These are phyloP conservation scores for Subacronicta megacephala DNA, from an alignment of 2,888 invertebrate genomes.

Conservation along the genomic window DNA sequence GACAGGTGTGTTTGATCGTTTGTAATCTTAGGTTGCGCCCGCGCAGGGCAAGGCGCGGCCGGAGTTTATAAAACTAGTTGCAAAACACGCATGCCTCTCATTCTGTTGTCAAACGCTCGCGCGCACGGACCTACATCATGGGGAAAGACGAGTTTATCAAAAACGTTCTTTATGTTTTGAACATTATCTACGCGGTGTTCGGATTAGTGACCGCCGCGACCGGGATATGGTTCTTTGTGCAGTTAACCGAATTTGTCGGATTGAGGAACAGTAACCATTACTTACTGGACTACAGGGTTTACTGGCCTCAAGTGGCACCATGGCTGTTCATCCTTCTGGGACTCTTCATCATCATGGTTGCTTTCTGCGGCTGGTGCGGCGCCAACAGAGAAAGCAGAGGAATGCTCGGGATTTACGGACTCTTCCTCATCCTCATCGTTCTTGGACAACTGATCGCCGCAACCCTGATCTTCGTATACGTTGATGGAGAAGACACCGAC, in stretches of 20 bases:
- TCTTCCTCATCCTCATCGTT: conserved; percentile 79
- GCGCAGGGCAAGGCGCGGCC: conserved; percentile 66
- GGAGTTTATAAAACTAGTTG: conserved; percentile 82
- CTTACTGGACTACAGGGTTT: conserved; percentile 82
- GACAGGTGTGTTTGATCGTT: conserved; percentile 52
- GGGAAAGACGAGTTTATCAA: conserved; percentile 83
- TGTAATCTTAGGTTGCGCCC: conserved; percentile 41
- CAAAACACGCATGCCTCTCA: conserved; percentile 76
- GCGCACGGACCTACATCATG: conserved; percentile 75
- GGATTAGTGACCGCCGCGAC: conserved; percentile 82
- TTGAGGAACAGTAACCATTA: conserved; percentile 85
- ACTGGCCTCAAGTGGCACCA: conserved; percentile 87
- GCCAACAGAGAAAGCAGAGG: conserved; percentile 80
- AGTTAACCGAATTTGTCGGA: conserved; percentile 80
- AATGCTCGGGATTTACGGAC: conserved; percentile 78
- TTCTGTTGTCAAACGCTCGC: conserved; percentile 74
- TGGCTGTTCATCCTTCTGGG: conserved; percentile 85
- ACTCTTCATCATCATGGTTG: conserved; percentile 78
- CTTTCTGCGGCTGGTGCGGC: conserved; percentile 85
- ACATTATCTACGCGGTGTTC: conserved; percentile 83
- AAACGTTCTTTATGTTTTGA: conserved; percentile 80
- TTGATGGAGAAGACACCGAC: conserved; percentile 85
- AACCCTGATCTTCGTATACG: conserved; percentile 82
- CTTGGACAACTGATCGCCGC: conserved; percentile 80
- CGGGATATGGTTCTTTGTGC: conserved; percentile 87